Evolutionary conservation across 2,888 invertebrate species (phyloP), one percentile per base, ranked within the genome.

Genomic region (Athetis lepigone): DNA sequence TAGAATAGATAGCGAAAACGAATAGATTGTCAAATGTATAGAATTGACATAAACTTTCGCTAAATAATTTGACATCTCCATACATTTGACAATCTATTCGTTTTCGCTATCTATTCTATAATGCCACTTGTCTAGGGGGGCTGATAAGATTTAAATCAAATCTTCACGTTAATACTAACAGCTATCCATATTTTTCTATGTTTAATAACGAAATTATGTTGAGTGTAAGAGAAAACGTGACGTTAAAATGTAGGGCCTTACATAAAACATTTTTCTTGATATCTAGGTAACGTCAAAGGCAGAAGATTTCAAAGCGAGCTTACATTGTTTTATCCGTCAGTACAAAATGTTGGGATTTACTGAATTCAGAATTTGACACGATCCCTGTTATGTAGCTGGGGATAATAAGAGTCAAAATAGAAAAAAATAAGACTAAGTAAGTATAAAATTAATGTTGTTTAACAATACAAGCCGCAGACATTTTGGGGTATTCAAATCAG

Each of bases 291-390:
- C 16, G 64, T 71, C 72, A 57, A 39, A 50, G 4, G 18, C 52
- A 71, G 49, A 56, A 52, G 27, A 39, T 39, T 49, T 76, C 39
- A 45, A 37, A 37, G 21, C 4, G 9, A 54, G 25, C 40, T 36
- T 33, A 50, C 36, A 55, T 52, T 64, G 56, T 64, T 77, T 64
- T 39, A 37, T 71, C 55, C 29, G 21, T 39, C 36, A 33, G 39
- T 50, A 46, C 40, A 55, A 60, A 56, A 69, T 60, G 45, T 55
- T 21, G 50, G 13, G 18, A 51, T 54, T 36, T 18, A 49, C 43
- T 25, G 21, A 42, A 52, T 70, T 56, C 21, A 42, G 37, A 50
- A 45, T 39, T 39, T 23, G 67, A 39, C 45, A 18, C 11, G 8
- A n/a, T 7, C 39, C 11, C 27, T 36, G 9, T 42, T 39, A 27